Base-by-base conservation (phyloP, 2,113 vertebrate species). In the Nettapus auritus region DNA sequence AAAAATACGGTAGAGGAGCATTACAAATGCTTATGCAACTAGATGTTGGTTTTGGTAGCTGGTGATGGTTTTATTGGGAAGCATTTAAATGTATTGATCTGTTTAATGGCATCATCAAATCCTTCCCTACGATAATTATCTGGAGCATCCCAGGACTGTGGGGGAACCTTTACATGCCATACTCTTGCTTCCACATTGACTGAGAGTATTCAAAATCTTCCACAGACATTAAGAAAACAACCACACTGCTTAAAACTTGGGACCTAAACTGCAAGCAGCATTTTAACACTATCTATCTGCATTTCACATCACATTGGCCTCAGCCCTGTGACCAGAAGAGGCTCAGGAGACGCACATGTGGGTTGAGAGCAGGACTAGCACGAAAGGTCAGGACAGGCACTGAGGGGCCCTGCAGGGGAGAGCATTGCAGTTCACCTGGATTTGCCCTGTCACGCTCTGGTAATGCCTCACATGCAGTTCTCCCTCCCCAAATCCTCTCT, bases 371-470 rank as follows among this genome's bases (percentile, higher is more conserved):
- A 28, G 31, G 31, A 38, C 34, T n/a, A 73, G 53, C 31, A 40
- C 13, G 29, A 67, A 81, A 78, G 91, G 93, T 89, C 85, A 80
- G 59, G 29, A 76, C 33, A 71, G 75, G 28, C 59, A 48, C 29
- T 5, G 33, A 76, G 75, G 42, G 70, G 82, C 82, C 63, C 84
- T 26, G 84, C n/a, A 89, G 8, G n/a, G 87, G 60, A 87, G 8
- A 78, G n/a, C 75, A 44, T 8, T 0, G 1, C 48, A 33, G 17
- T 34, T 48, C 64, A 34, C 62, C 87, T 71, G 78, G 78, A 25
- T 89, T 64, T 79, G 42, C 38, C 63, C 46, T 0, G 1, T 75
- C 83, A 53, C 0, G 2, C 31, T 89, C 19, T 42, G 8, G 11
- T 56, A 44, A 46, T 2, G 11, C 48, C 44, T 56, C 38, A 28